Base-by-base conservation (phyloP, 2,113 vertebrate genomes). In the Notarius lentiginosus region DNA sequence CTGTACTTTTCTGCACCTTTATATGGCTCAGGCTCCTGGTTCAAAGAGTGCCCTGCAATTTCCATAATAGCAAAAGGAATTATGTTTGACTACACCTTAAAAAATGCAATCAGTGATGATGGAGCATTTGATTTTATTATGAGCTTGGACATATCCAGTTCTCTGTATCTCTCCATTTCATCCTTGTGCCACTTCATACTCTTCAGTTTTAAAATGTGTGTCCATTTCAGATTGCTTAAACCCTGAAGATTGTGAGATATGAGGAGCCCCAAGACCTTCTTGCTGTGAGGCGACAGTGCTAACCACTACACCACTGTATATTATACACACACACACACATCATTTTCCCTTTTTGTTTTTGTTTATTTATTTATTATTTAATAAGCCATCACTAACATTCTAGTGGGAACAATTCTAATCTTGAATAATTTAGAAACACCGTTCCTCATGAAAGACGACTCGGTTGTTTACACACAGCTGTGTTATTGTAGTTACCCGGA, bases 1-100 rank as follows among this genome's bases (percentile, higher is more conserved):
- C 47, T 11, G 14, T 75, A 18, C 55, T 70, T 86, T 27, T 11
- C 22, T 30, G 8, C 60, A 12, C 12, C 77, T 70, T 68, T 70
- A 18, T 34, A 30, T 27, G 53, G 24, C 79, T 61, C 60, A 17
- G 53, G 55, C 51, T 53, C 10, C 51, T 4, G 6, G 70, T 30
- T 86, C 34, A 15, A 66, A 60, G 34, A 47, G 24, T 73, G 77
- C 30, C 65, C 63, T 86, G 79, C 30, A 86, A 81, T 86, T 81
- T 86, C 58, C 66, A 82, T 86, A 86, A 82, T 73, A 73, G 65
- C 34, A 70, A 66, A 81, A 60, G 63, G 79, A 86, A 86, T 86
- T 72, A 81, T 72, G 18, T 82, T 82, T 73, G 79, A 66, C 79
- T 73, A 55, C 17, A 60, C 17, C 76, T 66, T 20, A 73, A 81